Evolutionary conservation across 2,113 vertebrate species (phyloP).

Genomic region (Euleptes europaea): DNA sequence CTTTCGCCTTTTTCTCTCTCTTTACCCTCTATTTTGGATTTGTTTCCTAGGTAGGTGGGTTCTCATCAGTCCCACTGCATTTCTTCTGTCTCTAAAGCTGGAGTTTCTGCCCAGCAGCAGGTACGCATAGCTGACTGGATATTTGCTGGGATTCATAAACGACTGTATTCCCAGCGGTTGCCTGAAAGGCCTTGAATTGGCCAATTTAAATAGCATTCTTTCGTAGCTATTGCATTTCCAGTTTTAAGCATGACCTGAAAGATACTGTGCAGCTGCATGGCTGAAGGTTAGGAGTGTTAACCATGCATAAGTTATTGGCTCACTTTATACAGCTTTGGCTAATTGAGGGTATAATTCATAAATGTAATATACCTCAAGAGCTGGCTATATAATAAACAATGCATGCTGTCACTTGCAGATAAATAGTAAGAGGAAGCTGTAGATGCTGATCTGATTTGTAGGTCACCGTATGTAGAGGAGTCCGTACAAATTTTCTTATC

Average conservation of each 20-base stretch:
- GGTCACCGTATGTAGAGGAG: background rate
- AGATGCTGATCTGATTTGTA: background rate
- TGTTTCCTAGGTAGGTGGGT: too few relatives aligned
- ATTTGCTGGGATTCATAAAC: background rate
- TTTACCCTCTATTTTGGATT: too few relatives aligned
- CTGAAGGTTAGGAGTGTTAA: background rate
- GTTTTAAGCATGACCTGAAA: background rate
- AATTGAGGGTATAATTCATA: constrained; percentile 7
- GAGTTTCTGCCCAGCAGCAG: background rate
- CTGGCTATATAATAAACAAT: background rate
- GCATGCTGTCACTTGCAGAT: background rate
- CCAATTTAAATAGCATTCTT: accelerated
- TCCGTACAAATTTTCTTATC: constrained; percentile 2
- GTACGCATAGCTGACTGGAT: background rate
- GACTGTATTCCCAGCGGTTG: background rate
- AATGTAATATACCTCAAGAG: background rate
- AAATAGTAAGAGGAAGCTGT: background rate
- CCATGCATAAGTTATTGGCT: background rate
- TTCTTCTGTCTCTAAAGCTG: background rate
- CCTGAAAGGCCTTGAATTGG: background rate
- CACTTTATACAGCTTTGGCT: background rate
- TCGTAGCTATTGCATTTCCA: background rate
- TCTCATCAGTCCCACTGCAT: background rate
- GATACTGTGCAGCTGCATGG: background rate
- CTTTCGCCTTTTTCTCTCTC: too few relatives aligned